Evolutionary conservation across 2,888 invertebrate genomes (phyloP), one percentile per base, ranked within the genome.

Genomic region (Orthosia incerta): DNA sequence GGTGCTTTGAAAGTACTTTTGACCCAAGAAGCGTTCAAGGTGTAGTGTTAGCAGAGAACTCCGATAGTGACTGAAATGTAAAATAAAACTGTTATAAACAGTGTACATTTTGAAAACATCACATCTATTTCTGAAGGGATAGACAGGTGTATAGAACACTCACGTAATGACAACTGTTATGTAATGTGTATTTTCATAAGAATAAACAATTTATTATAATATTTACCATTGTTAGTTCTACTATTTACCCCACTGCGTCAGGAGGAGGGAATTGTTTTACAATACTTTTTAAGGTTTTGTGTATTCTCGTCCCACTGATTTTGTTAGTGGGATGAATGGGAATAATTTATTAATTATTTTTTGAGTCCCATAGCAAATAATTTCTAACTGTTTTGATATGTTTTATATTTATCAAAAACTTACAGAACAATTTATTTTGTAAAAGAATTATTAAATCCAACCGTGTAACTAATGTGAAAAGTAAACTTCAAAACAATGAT

Each of bases 1-100:
- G 98, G 76, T 98, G 98, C 91, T 98, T 98, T 92, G 97, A 98
- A 92, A 95, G 97, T 60, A 98, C 98, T n/a, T 97, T 97, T 88
- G 97, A 97, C 86, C 97, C 97, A 13, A 95, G 95, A 83, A 97
- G 97, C 76, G 96, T 97, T 55, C 96, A 96, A 81, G 96, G 97
- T 84, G 94, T 94, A 63, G 94, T 98, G 57, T 95, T 98, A 86
- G 98, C 97, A n/a, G 97, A 97, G 74, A 97, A 98, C 90, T 98
- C 98, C 2, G 98, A 98, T 88, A 97, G 97, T 89, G 97, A 97
- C 78, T 95, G 85, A 89, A 61, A 71, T 26, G 2, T 55, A 45
- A 45, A 48, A 39, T 39, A 39, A 53, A 51, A 74, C 15, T 64
- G 18, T 26, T 68, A 56, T 50, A 71, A 61, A 61, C 63, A 61